Evolutionary conservation across 2,113 vertebrate species (phyloP).

Genomic region (Chelonoidis abingdonii): DNA sequence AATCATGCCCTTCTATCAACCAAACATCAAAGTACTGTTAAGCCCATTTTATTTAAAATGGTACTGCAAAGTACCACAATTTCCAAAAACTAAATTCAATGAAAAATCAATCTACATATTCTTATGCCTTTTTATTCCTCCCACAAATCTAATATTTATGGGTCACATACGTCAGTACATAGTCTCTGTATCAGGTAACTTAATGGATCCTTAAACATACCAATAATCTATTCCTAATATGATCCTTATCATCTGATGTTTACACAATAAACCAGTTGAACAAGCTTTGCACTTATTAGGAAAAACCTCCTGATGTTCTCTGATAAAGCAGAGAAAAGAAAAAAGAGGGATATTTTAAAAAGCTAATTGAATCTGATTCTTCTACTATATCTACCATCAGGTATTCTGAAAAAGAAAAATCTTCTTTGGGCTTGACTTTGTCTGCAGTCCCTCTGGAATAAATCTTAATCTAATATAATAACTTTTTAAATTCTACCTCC

Average conservation of each 20-base stretch:
- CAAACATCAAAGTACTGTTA: background rate
- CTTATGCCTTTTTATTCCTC: constrained; percentile 27
- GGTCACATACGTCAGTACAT: constrained; percentile 7
- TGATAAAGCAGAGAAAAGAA: background rate
- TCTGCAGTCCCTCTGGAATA: background rate
- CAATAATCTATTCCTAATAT: background rate
- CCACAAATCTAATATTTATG: background rate
- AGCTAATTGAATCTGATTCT: background rate
- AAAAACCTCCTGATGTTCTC: background rate
- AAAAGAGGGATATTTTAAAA: background rate
- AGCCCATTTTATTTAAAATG: constrained; percentile 31
- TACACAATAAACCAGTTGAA: background rate
- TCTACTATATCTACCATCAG: background rate
- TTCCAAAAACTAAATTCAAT: background rate
- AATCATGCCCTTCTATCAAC: background rate
- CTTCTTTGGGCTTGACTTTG: background rate
- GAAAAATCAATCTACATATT: background rate
- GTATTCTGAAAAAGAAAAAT: constrained; percentile 8
- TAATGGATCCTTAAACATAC: background rate
- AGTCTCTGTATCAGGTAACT: background rate
- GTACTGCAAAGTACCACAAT: background rate
- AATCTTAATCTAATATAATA: constrained; percentile 1
- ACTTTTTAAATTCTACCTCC: background rate
- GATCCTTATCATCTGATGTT: background rate
- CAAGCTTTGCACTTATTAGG: background rate